phyloP scores from a whole-genome alignment of 2,797 vertebrate genomes.

The Knipowitschia caucasica region DNA sequence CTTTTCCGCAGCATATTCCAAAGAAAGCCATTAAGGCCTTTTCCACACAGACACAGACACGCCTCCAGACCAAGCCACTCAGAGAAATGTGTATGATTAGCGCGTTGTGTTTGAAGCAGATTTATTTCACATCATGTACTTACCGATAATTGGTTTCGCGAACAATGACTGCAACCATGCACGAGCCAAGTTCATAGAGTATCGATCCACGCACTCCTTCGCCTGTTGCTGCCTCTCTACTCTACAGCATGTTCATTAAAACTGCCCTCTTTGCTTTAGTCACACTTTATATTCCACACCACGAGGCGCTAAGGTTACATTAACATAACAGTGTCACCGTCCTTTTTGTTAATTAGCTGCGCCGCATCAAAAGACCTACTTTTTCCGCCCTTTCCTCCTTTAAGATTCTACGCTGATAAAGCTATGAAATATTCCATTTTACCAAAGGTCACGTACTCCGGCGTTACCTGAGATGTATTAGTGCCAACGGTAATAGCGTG shows the following conservation, averaged over 20 bases:
- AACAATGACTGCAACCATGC: background rate
- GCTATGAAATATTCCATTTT: slow-evolving; percentile 35
- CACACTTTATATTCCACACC: slow-evolving; percentile 1
- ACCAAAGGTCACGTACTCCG: slow-evolving; percentile 32
- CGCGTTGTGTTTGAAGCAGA: too few species aligned
- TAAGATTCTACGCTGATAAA: slow-evolving; percentile 23
- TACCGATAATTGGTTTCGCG: too few species aligned
- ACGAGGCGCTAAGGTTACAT: slow-evolving; percentile 15
- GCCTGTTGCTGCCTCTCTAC: background rate
- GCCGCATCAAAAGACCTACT: slow-evolving; percentile 25
- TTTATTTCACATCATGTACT: too few species aligned
- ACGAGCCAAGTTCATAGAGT: background rate
- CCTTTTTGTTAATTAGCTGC: slow-evolving; percentile 31
- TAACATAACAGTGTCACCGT: slow-evolving; percentile 7
- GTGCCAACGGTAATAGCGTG: slow-evolving; percentile 16
- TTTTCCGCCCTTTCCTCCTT: slow-evolving; percentile 18
- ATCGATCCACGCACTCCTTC: background rate
- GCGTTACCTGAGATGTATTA: slow-evolving; percentile 16
- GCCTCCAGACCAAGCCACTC: too few species aligned
- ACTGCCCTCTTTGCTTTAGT: background rate
- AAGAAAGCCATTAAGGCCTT: too few species aligned
- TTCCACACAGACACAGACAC: too few species aligned
- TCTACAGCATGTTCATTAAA: slow-evolving; percentile 4
- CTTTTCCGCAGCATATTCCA: too few species aligned
- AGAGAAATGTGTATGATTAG: too few species aligned